These are phyloP conservation scores for Rotaria socialis DNA, from an alignment of 2,888 invertebrate species.

Conservation along the genomic window DNA sequence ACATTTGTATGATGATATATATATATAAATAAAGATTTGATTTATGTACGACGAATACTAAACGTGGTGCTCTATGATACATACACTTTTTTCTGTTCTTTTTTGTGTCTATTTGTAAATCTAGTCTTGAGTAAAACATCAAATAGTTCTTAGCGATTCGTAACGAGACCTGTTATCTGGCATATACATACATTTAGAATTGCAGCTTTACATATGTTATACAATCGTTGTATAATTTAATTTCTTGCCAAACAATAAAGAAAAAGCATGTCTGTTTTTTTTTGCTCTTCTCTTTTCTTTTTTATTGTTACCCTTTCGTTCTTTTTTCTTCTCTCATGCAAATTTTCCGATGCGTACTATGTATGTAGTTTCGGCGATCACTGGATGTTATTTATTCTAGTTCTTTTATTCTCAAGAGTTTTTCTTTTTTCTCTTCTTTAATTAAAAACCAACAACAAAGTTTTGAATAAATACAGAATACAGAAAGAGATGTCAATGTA, in stretches of 20 bases:
- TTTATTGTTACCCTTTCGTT: not conserved
- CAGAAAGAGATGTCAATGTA: not conserved
- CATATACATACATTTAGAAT: not conserved
- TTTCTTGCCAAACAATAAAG: not conserved
- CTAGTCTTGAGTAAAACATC: not conserved
- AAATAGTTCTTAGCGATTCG: not conserved
- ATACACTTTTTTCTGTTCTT: not conserved
- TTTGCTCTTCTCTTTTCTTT: not conserved
- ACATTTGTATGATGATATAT: not conserved
- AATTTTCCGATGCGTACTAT: conserved; percentile 17
- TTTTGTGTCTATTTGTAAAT: not conserved
- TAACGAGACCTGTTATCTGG: not conserved
- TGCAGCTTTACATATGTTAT: not conserved
- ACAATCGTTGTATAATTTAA: not conserved
- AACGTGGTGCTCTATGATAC: not conserved
- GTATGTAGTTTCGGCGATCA: conserved; percentile 13
- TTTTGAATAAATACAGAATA: not conserved
- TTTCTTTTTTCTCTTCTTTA: not conserved
- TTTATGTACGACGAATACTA: not conserved
- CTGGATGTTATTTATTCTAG: conserved; percentile 12
- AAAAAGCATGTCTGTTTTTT: not conserved
- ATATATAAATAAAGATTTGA: not conserved
- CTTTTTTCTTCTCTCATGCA: not conserved
- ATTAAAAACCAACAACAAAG: not conserved
- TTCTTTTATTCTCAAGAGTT: not conserved